Evolutionary conservation across 92 coral and sea anemone genomes (phyloP), one percentile per base, ranked within the genome.

Genomic region (Diadumene lineata): DNA sequence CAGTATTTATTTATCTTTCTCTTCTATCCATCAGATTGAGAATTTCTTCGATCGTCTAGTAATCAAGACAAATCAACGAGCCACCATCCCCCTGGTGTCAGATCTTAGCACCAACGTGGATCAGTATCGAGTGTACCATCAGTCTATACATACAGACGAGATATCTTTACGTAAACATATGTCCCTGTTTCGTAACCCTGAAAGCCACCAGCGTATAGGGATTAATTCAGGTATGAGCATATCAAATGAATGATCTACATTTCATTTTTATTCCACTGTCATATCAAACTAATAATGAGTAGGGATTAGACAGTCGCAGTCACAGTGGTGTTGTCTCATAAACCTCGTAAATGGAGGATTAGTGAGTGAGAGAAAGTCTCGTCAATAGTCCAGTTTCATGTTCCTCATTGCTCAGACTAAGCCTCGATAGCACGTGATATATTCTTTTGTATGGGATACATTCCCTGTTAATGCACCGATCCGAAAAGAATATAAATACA

Each of bases 71-170:
- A 64, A 82, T 66, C 93, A 94, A 66, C 82, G 97, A 18, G 97
- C 93, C 11, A 88, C 98, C 7, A 76, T 94, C 6, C 98, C 98
- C 11, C 68, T 94, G 58, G 66, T 90, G 57, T 90, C 90, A 31
- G 98, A 94, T 74, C 76, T 92, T 50, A 82, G 85, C 24, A 70
- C 82, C 19, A 69, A 71, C 64, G 75, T 71, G 11, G 88, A 84
- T 56, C 72, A 69, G 34, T 86, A 80, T 62, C 73, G 73, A 23
- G 89, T 91, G 29, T 84, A 79, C 44, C 79, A 74, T 32, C 77
- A 79, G 72, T 68, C 73, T 17, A 31, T 72, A 32, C 70, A 55
- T 27, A 84, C 85, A 11, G 43, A 77, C 24, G 76, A 84, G 27
- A 84, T 84, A 1, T 44, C 81, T 0, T 48, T 73, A 56, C 65